Evolutionary conservation across 35 echinoderm and acorn worm genomes (phyloP).

Genomic region (Heliocidaris erythrogramma): DNA sequence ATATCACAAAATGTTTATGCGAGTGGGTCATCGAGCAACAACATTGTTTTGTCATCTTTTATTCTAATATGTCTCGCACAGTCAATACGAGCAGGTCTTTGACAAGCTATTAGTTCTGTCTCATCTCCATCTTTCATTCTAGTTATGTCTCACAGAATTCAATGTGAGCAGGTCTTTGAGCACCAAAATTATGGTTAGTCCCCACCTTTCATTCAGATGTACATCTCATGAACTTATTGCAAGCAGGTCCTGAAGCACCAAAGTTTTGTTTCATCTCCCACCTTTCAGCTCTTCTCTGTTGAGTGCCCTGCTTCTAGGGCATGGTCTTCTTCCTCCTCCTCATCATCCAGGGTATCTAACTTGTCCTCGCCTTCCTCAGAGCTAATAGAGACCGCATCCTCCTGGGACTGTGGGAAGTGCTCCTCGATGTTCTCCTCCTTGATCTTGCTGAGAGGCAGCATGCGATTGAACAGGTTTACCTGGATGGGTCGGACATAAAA

Average conservation of each 20-base stretch:
- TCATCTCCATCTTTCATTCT: too few relatives aligned
- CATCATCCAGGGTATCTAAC: neutral
- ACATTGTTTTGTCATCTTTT: too few relatives aligned
- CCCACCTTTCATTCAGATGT: too few relatives aligned
- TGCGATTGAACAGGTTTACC: constrained; percentile 2
- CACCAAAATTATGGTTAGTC: too few relatives aligned
- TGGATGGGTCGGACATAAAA: neutral
- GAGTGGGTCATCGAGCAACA: neutral
- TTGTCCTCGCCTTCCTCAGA: constrained; percentile 15
- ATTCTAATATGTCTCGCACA: too few relatives aligned
- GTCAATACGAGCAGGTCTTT: too few relatives aligned
- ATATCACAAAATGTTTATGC: neutral
- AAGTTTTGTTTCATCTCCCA: neutral
- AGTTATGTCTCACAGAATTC: too few relatives aligned
- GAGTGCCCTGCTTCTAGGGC: neutral
- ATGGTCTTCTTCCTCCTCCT: neutral
- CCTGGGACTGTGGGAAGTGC: constrained; percentile 3
- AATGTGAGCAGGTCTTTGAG: too few relatives aligned
- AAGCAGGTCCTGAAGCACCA: neutral
- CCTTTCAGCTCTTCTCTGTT: neutral
- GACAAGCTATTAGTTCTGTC: too few relatives aligned
- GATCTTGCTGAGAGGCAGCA: neutral
- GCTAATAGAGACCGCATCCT: constrained; percentile 15
- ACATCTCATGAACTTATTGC: too few relatives aligned
- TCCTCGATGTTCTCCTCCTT: constrained; percentile 22